Percentiles rank a stretch among this genome's conserved stretches.
Evolutionary conservation across 2,888 invertebrate species (phyloP).

Genomic region (Nemotelus nigrinus): DNA sequence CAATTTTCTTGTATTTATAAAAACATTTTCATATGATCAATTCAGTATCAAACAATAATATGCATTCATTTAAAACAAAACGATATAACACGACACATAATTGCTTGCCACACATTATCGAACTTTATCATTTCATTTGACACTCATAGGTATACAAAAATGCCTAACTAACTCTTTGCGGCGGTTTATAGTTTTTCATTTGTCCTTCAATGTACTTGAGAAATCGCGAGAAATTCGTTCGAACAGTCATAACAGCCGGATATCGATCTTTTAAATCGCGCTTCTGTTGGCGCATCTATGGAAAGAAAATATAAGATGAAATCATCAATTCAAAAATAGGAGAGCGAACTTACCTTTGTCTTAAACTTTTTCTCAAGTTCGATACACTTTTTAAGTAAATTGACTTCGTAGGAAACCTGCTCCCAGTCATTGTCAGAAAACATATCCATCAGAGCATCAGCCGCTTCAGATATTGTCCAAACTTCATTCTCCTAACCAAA

Average conservation of each 20-base stretch:
- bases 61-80: no score
- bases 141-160: background rate
- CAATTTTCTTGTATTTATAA: no score
- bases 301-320: conserved; percentile 53
- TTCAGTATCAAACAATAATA: no score
- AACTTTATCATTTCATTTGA: background rate
- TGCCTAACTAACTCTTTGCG: conserved; percentile 31
- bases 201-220: conserved; percentile 69
- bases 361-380: conserved; percentile 71
- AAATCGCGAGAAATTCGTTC: conserved; percentile 76
- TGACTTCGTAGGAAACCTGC: conserved; percentile 70
- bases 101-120: background rate
- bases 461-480: conserved; percentile 78
- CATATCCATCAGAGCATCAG: conserved; percentile 80
- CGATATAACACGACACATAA: no score
- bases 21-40: no score
- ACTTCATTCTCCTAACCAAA: conserved; percentile 69
- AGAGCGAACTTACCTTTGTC: conserved; percentile 68
- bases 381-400: conserved; percentile 71
- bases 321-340: background rate
- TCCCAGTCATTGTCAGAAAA: conserved; percentile 82
- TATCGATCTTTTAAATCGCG: conserved; percentile 74
- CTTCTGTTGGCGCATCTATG: conserved; percentile 73
- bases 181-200: conserved; percentile 49
- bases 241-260: conserved; percentile 76